Conservation (phyloP, 2,888 invertebrate species). For the Aromia moschata region DNA sequence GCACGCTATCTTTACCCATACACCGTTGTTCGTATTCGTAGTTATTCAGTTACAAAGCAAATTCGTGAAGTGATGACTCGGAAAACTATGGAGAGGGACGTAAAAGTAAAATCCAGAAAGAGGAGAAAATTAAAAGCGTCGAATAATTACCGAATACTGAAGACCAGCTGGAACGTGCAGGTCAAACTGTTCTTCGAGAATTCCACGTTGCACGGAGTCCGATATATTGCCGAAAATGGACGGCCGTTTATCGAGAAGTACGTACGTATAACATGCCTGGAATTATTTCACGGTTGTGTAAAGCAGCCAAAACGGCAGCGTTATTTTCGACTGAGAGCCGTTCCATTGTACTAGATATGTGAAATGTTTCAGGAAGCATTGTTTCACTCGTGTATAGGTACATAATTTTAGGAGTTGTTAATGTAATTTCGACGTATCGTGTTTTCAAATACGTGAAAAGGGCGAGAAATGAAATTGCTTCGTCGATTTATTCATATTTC, state of each 20-base stretch:
- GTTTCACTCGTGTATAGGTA: background rate
- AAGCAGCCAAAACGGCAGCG: no score
- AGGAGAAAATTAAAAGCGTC: conserved; percentile 1
- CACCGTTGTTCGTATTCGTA: background rate
- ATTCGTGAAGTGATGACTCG: conserved; percentile 9
- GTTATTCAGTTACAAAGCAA: conserved; percentile 3
- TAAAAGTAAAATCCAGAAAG: no score
- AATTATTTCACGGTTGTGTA: conserved; percentile 8
- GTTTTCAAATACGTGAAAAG: no score
- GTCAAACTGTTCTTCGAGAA: conserved; percentile 79
- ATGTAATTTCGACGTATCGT: background rate
- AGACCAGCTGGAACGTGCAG: conserved; percentile 75
- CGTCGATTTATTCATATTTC: no score
- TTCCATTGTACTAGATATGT: background rate
- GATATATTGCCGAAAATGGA: conserved; percentile 79
- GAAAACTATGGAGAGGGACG: no score
- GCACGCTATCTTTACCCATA: conserved; percentile 10
- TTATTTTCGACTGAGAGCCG: conserved; percentile 4
- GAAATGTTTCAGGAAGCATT: background rate
- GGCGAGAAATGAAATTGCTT: no score
- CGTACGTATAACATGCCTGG: no score
- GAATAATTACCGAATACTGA: conserved; percentile 56
- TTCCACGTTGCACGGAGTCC: conserved; percentile 80
- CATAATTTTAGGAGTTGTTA: background rate
- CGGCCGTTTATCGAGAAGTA: conserved; percentile 82